Evolutionary conservation across 2,888 invertebrate genomes (phyloP), one percentile per base, ranked within the genome.

Genomic region (Tricholauxania praeusta): DNA sequence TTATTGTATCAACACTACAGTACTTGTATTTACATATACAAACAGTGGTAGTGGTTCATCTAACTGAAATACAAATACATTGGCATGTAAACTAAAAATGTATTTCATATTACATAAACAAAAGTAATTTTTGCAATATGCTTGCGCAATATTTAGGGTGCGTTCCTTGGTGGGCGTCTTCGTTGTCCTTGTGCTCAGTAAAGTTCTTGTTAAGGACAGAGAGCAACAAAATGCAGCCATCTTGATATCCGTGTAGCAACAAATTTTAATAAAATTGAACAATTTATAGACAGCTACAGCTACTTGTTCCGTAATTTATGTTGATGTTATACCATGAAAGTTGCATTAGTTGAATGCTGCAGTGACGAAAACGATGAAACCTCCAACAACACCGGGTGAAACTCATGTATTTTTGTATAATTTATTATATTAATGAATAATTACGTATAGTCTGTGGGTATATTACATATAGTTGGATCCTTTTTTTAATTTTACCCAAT

Each of bases 211-310:
- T 15, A 32, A 53, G 15, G 39, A 39, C 39, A 39, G 39, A 10
- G 39, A 14, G 39, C 67, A 39, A 55, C 57, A 47, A 7, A 28
- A 39, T 39, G 32, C 39, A 57, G 14, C n/a, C 17, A 32, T 12
- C 39, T 22, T 12, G 7, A 8, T 22, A 51, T 28, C 28, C 51
- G 49, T 65, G 65, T 52, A 15, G 59, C 19, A n/a, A 69, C 17
- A 47, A 69, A 69, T 69, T 69, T 69, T 69, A 69, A 47, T 69
- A 59, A 69, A 69, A 69, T 60, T 60, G 49, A 28, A 69, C 53
- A 53, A 69, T 59, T 69, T 17, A 14, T 17, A 22, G 48, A 32
- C 47, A 69, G 51, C 17, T 57, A 17, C 48, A 69, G 60, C 14
- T 69, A 69, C 59, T 57, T 48, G 32, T 55, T 47, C n/a, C 39